Evolutionary conservation across 2,888 invertebrate species (phyloP), one percentile per base, ranked within the genome.

Genomic region (Rosalia funebris): DNA sequence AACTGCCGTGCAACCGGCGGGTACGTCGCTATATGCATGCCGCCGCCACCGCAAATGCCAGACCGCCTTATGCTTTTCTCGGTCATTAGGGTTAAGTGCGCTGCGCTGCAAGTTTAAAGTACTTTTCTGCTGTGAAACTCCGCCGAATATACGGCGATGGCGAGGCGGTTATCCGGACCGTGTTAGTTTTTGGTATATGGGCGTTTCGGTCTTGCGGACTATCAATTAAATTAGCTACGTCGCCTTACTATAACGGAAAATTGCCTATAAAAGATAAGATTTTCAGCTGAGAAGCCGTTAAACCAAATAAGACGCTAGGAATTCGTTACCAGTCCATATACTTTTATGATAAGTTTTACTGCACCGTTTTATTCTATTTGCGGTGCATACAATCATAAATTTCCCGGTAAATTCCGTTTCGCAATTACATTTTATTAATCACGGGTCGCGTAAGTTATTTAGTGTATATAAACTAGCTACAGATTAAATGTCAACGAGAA

Each of bases 381-480:
- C 7, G 34, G 1, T 20, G 25, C 25, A 25, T 20, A 50, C 50
- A 31, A 50, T 19, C 12, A 50, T 50, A 50, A 50, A 50, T 50
- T 25, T 50, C 50, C 50, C n/a, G n/a, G 25, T 39, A 39, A 39
- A n/a, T 41, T 31, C 25, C 39, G 39, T 17, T 50, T 25, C 19
- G 37, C 10, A 20, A 37, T 39, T 19, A 17, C 37, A 39, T 50
- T 50, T 20, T 41, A 50, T 41, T 50, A 39, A 50, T 50, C 37
- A 50, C 16, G 65, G 64, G 59, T 57, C 61, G 57, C 47, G 54
- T 60, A 41, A n/a, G n/a, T n/a, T n/a, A n/a, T n/a, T n/a, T n/a
- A n/a, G n/a, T n/a, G n/a, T n/a, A n/a, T n/a, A n/a, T n/a, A n/a
- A n/a, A n/a, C n/a, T n/a, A n/a, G n/a, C n/a, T n/a, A n/a, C n/a